These are phyloP conservation scores for Chaetophractus vellerosus DNA, from an alignment of 2,797 vertebrate genomes.

Conservation along the genomic window DNA sequence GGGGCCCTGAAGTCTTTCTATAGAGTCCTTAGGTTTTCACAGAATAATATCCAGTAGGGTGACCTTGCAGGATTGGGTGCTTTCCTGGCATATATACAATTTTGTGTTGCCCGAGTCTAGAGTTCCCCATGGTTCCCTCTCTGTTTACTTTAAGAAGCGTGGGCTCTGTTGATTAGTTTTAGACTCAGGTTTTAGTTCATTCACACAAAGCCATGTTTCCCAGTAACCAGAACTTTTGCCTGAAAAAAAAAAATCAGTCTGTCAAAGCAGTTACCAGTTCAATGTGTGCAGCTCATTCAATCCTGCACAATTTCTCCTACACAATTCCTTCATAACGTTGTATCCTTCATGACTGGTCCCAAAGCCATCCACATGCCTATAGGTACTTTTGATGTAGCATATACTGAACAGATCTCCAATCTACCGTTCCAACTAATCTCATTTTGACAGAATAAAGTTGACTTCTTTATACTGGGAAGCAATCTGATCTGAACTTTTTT, in stretches of 20 bases:
- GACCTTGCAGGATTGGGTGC: background rate
- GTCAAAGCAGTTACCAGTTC: background rate
- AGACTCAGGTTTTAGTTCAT: background rate
- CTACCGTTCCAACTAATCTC: background rate
- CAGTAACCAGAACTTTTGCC: background rate
- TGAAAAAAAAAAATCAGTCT: background rate
- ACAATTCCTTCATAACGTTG: background rate
- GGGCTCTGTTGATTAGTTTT: background rate
- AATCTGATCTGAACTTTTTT: background rate
- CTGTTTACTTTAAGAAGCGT: background rate
- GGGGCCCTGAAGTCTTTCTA: background rate
- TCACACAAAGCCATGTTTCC: background rate
- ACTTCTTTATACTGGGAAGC: conserved; percentile 46
- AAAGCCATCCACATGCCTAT: too few relatives aligned
- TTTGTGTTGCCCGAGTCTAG: background rate
- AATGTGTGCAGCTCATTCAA: background rate
- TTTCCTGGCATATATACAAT: background rate
- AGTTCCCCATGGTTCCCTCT: background rate
- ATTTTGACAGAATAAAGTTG: background rate
- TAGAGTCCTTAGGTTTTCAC: background rate
- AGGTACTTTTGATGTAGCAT: background rate
- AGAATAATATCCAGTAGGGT: background rate
- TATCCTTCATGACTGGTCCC: background rate
- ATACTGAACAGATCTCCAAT: background rate
- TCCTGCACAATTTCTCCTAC: background rate